Conservation (phyloP, 2,113 vertebrate species). For the Salminus brasiliensis region DNA sequence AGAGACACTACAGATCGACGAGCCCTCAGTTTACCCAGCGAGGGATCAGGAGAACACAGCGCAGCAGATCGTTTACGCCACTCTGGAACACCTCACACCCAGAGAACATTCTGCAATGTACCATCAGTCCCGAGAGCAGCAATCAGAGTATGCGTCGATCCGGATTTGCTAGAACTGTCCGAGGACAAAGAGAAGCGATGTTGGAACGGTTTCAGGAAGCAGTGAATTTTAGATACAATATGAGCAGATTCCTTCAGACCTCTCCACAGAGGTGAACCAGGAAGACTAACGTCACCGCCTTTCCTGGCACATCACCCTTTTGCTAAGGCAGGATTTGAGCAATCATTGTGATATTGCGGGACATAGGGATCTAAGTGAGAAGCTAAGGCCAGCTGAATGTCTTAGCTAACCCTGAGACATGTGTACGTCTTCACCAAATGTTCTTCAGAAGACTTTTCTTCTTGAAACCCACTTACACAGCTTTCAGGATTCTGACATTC, state of each 20-base stretch:
- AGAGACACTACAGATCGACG: neutral
- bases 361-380: too few species aligned
- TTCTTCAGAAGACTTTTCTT: too few species aligned
- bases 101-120: neutral
- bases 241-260: neutral
- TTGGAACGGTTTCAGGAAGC: neutral
- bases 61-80: constrained; percentile 22
- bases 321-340: too few species aligned
- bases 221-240: neutral
- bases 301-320: too few species aligned
- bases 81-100: constrained; percentile 26
- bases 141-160: constrained; percentile 22
- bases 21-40: neutral
- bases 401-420: too few species aligned
- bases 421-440: too few species aligned
- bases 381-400: too few species aligned
- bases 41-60: neutral
- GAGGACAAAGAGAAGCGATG: neutral
- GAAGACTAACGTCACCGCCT: too few species aligned
- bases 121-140: neutral
- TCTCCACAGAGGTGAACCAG: too few species aligned
- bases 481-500: too few species aligned
- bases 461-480: too few species aligned
- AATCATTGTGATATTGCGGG: too few species aligned
- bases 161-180: neutral